Evolutionary conservation across 2,888 invertebrate genomes (phyloP).

Genomic region (Caradrina clavipalpis): DNA sequence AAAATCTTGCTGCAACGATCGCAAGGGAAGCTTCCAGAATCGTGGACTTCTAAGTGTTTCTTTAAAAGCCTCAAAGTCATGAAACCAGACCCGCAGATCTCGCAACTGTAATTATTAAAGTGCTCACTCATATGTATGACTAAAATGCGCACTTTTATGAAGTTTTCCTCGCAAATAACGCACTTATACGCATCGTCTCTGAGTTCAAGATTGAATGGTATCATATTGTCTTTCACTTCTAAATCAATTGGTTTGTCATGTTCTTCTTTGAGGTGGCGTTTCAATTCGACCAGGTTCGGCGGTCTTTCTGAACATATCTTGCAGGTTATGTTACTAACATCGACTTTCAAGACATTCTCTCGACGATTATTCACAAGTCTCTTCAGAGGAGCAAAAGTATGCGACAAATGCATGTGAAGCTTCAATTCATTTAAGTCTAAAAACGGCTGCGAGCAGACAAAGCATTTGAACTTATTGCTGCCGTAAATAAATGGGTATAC

Average conservation of each 20-base stretch:
- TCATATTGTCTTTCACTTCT: constrained; percentile 84
- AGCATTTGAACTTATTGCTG: constrained; percentile 87
- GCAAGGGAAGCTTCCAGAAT: constrained; percentile 84
- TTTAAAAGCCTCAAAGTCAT: constrained; percentile 85
- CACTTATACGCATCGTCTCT: constrained; percentile 79
- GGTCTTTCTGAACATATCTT: constrained; percentile 78
- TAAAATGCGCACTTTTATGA: constrained; percentile 84
- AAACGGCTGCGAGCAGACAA: constrained; percentile 84
- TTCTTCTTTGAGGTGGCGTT: constrained; percentile 79
- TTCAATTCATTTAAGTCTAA: constrained; percentile 79
- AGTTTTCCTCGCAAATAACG: constrained; percentile 82
- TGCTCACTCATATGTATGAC: constrained; percentile 89
- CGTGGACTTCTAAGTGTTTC: constrained; percentile 87
- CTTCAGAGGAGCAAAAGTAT: constrained; percentile 81
- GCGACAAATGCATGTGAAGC: constrained; percentile 80
- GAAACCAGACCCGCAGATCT: constrained; percentile 86
- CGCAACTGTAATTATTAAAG: constrained; percentile 88
- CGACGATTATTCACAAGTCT: constrained; percentile 83
- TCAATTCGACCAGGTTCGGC: constrained; percentile 75
- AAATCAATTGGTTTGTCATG: constrained; percentile 82
- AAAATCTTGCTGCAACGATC: constrained; percentile 85
- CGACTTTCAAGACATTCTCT: constrained; percentile 85
- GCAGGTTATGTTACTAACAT: constrained; percentile 81
- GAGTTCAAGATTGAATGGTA: constrained; percentile 82
- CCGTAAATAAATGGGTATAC: constrained; percentile 87